phyloP scores from a whole-genome alignment of 2,113 vertebrate species.

The Myrmophylax atrothorax region DNA sequence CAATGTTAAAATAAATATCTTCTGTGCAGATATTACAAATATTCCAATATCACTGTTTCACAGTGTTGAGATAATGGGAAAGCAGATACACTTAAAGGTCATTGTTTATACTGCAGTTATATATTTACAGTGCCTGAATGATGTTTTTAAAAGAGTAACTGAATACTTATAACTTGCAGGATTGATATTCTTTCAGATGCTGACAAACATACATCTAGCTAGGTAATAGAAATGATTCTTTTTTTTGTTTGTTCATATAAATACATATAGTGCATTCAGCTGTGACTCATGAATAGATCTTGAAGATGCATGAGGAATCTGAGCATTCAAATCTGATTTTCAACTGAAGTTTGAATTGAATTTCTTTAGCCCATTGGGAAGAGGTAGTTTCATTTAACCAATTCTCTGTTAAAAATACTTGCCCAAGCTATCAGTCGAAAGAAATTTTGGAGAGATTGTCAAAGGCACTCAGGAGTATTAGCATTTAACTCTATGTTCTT shows the following conservation, averaged over 20 bases:
- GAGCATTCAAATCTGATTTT: slow-evolving; percentile 69
- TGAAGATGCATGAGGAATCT: slow-evolving; percentile 53
- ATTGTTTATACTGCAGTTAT: slow-evolving; percentile 62
- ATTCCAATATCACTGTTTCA: slow-evolving; percentile 63
- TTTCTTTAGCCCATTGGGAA: neutral
- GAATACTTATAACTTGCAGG: slow-evolving; percentile 39
- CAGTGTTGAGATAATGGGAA: slow-evolving; percentile 59
- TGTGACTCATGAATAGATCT: slow-evolving; percentile 73
- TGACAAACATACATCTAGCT: slow-evolving; percentile 57
- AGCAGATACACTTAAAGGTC: slow-evolving; percentile 68
- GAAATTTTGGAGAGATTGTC: neutral
- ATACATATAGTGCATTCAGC: slow-evolving; percentile 56
- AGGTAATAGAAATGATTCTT: slow-evolving; percentile 57
- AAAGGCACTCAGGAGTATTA: neutral
- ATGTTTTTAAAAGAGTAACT: slow-evolving; percentile 55
- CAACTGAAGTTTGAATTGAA: neutral
- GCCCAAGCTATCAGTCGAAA: neutral
- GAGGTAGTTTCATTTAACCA: slow-evolving; percentile 1
- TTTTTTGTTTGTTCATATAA: slow-evolving; percentile 60
- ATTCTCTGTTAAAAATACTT: neutral
- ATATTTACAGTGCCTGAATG: slow-evolving; percentile 61
- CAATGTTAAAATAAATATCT: slow-evolving; percentile 71
- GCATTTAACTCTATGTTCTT: neutral
- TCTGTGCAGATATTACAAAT: slow-evolving; percentile 55
- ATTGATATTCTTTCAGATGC: slow-evolving; percentile 54